phyloP scores from a whole-genome alignment of 2,888 invertebrate genomes.

The Ligdia adustata region DNA sequence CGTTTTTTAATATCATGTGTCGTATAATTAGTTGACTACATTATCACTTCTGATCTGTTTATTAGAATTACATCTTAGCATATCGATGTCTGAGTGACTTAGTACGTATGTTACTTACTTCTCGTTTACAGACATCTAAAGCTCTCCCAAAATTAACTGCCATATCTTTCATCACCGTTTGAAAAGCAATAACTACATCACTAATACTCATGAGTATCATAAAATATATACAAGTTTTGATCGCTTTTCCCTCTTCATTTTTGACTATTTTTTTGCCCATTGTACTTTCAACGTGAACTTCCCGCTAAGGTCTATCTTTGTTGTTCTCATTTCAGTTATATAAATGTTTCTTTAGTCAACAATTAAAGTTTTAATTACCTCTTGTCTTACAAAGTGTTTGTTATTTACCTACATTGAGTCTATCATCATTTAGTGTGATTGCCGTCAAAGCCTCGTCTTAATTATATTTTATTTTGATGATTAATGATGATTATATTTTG shows the following conservation, averaged over 20 bases:
- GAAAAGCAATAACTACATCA: constrained; percentile 7
- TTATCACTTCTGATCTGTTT: too few species aligned
- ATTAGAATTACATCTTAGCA: too few species aligned
- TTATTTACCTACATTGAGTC: neutral
- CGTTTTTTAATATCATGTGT: too few species aligned
- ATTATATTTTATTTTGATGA: too few species aligned
- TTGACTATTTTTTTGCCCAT: neutral
- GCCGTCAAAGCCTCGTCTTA: too few species aligned
- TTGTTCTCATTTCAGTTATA: constrained; percentile 1
- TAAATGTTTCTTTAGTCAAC: neutral
- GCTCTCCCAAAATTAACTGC: constrained; percentile 26
- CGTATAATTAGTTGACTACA: too few species aligned
- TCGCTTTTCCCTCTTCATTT: neutral
- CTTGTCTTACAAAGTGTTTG: neutral
- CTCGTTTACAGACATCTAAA: constrained; percentile 26
- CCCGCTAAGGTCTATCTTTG: neutral
- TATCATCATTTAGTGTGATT: neutral
- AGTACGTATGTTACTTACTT: constrained; percentile 15
- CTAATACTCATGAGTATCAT: neutral
- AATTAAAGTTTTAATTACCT: constrained; percentile 14
- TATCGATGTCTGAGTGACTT: too few species aligned
- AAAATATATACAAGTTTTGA: neutral
- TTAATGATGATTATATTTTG: too few species aligned
- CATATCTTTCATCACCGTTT: constrained; percentile 12
- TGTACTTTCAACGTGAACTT: neutral